phyloP scores from a whole-genome alignment of 2,797 vertebrate species.

The Poecilia gillii region DNA sequence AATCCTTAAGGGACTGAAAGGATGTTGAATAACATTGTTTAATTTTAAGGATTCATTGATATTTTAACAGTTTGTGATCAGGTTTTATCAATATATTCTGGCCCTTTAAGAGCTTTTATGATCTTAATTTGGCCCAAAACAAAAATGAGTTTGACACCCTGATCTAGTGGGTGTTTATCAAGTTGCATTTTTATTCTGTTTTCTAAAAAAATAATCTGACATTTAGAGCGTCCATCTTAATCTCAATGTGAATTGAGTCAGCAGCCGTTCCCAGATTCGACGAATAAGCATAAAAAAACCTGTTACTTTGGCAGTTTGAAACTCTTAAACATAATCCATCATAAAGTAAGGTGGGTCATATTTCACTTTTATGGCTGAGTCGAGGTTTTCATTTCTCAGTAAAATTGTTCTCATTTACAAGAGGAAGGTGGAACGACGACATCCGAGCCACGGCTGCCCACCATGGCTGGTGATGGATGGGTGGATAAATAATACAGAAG shows the following conservation, averaged over 20 bases:
- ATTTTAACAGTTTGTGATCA: no score
- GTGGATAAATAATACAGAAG: slow-evolving; percentile 71
- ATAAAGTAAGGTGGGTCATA: background rate
- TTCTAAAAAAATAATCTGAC: background rate
- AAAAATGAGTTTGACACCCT: no score
- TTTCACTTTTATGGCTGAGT: background rate
- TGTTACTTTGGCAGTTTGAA: slow-evolving; percentile 12
- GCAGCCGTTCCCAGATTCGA: background rate
- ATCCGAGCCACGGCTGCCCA: background rate
- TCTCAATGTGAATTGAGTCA: background rate
- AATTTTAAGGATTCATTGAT: no score
- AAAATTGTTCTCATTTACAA: background rate
- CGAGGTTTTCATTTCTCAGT: background rate
- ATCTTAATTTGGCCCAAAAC: no score
- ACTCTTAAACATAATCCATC: background rate
- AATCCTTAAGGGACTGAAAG: no score
- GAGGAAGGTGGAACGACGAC: slow-evolving; percentile 11
- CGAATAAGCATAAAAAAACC: background rate
- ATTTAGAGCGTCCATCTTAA: background rate
- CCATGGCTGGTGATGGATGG: slow-evolving; percentile 38
- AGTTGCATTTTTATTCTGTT: background rate
- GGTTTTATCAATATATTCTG: no score
- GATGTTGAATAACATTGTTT: no score
- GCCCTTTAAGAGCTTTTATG: no score
- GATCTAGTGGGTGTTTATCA: no score